phyloP scores from a whole-genome alignment of 2,113 vertebrate genomes.

The Athene noctua region DNA sequence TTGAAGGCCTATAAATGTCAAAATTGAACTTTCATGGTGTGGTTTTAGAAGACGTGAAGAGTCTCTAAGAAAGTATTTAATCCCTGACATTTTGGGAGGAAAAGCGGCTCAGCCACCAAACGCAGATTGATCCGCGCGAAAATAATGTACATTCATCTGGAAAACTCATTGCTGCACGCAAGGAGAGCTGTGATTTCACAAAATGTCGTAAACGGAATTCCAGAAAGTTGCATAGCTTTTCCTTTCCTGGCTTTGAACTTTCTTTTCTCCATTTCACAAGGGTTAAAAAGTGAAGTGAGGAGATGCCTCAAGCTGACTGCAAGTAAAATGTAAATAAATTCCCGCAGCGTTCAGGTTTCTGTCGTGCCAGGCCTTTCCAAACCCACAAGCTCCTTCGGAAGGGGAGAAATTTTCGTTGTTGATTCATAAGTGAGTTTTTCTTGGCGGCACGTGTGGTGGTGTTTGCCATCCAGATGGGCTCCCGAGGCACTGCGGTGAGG shows the following conservation, averaged over 20 bases:
- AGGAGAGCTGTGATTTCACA: neutral
- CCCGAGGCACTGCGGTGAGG: constrained; percentile 32
- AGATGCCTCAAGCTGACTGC: neutral
- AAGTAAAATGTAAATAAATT: constrained; percentile 4
- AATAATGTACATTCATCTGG: neutral
- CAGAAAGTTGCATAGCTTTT: neutral
- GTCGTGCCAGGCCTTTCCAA: constrained; percentile 1
- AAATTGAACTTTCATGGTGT: neutral
- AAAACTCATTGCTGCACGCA: neutral
- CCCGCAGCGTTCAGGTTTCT: neutral
- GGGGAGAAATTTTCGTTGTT: constrained; percentile 31
- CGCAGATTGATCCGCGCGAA: neutral
- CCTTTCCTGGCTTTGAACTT: neutral
- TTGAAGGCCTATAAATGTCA: neutral
- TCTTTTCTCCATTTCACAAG: neutral
- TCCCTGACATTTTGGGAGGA: neutral
- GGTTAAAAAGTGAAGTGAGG: neutral
- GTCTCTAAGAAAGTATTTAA: neutral
- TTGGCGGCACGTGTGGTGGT: constrained; percentile 36
- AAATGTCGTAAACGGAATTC: neutral
- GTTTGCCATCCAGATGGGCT: constrained; percentile 60
- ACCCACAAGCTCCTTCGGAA: constrained; percentile 37
- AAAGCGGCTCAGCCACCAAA: neutral
- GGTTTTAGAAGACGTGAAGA: neutral
- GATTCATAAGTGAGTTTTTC: constrained; percentile 63